Evolutionary conservation across 2,113 vertebrate species (phyloP).

Genomic region (Polyodon spathula): DNA sequence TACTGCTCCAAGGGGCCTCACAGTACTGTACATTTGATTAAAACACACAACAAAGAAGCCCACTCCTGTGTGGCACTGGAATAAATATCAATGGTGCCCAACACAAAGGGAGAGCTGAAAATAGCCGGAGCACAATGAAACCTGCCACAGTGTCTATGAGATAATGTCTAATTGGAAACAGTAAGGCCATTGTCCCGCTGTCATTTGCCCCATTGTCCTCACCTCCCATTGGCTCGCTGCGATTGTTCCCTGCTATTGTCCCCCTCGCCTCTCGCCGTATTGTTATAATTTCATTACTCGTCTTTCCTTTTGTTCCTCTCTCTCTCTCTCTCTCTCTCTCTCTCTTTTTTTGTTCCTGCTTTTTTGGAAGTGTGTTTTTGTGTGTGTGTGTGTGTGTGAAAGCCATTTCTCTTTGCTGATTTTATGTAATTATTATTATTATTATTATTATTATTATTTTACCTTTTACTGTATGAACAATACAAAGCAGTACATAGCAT

Average conservation of each 20-base stretch:
- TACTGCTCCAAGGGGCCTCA: too few species aligned
- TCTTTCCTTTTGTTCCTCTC: slow-evolving; percentile 93
- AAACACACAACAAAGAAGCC: slow-evolving; percentile 41
- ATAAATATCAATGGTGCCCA: slow-evolving; percentile 76
- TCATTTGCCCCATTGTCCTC: slow-evolving; percentile 95
- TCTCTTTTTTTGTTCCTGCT: slow-evolving; percentile 59
- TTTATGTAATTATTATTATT: too few species aligned
- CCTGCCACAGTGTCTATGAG: slow-evolving; percentile 98
- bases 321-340: too few species aligned
- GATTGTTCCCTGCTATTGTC: slow-evolving; percentile 98
- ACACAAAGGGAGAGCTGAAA: slow-evolving; percentile 95
- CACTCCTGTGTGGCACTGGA: slow-evolving; percentile 69
- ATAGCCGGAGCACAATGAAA: slow-evolving; percentile 84
- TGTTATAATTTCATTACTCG: slow-evolving; percentile 83
- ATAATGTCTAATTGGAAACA: slow-evolving; percentile 99
- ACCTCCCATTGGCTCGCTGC: slow-evolving; percentile 86
- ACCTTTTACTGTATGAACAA: too few species aligned
- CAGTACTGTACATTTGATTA: too few species aligned
- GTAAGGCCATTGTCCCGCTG: slow-evolving; percentile 92
- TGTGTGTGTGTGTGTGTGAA: slow-evolving; percentile 10
- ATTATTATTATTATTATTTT: too few species aligned
- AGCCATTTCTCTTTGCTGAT: background rate
- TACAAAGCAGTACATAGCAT: too few species aligned
- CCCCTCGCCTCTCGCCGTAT: slow-evolving; percentile 73
- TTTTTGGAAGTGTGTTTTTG: slow-evolving; percentile 44